Base-by-base conservation (phyloP, 2,888 invertebrate species). In the Julus scandinavius region DNA sequence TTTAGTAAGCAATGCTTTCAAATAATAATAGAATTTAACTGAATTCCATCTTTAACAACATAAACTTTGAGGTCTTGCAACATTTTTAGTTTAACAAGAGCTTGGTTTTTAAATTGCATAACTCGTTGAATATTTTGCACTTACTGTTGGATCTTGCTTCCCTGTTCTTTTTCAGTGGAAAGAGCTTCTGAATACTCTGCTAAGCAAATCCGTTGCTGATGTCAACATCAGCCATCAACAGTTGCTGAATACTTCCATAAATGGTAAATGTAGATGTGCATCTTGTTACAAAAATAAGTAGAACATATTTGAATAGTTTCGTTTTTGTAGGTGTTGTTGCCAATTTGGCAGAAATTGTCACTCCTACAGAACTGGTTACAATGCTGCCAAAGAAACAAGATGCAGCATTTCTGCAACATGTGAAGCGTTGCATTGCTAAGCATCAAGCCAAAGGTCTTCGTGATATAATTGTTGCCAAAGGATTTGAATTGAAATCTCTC, bases 391-490 rank as follows among this genome's bases (percentile, higher is more conserved):
- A 49, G 38, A n/a, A 80, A 49, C 80, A 63, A 4, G 20, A 83
- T 72, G 49, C 41, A 9, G 2, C 3, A 49, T 87, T 87, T 85
- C 9, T 89, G n/a, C 29, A 58, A 15, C 84, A 87, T 40, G 85
- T 89, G 15, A 72, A 84, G 58, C 85, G 89, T 11, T 88, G 87
- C 85, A 89, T 89, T 49, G 80, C 88, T 58, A 89, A 89, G 50
- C 88, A 89, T 38, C 88, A 89, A 88, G 89, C 89, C 38, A 86
- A 80, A 29, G 54, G 63, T 38, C 54, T 89, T 11, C 45, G 54
- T 17, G 86, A 89, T 20, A 58, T 86, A 6, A 89, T 89, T 49
- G 86, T 89, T 40, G 85, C 88, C 50, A 88, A 89, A 89, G 89
- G 89, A 49, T 54, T 87, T 20, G 89, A 88, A 88, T 72, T 89